Conservation (phyloP, 2,888 invertebrate species). For the Tricholauxania praeusta region DNA sequence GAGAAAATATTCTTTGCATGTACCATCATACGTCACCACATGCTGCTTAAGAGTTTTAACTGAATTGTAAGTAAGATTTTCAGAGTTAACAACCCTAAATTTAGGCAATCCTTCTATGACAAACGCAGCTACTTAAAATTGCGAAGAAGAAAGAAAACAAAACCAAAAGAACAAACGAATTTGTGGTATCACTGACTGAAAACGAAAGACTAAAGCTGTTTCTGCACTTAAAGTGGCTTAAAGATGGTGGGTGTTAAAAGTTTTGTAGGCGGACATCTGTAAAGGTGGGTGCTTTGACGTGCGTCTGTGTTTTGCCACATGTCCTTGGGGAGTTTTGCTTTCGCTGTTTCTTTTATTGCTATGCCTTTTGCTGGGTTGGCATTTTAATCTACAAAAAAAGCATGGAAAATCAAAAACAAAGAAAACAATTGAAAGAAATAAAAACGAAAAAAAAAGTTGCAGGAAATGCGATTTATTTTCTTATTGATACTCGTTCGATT, state of each 20-base stretch:
- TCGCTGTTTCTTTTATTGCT: conserved; percentile 7
- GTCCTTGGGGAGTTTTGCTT: conserved; percentile 19
- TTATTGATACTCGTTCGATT: conserved; percentile 63
- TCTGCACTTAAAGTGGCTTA: neutral
- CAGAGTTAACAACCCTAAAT: too few relatives aligned
- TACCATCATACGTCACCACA: too few relatives aligned
- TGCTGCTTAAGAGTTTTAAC: too few relatives aligned
- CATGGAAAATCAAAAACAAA: conserved; percentile 40
- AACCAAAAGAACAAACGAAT: too few relatives aligned
- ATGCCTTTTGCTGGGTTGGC: neutral
- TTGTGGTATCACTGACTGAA: too few relatives aligned
- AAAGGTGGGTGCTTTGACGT: neutral
- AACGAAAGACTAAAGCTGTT: too few relatives aligned
- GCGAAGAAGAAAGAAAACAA: too few relatives aligned
- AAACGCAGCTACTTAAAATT: too few relatives aligned
- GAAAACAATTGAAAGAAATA: conserved; percentile 29
- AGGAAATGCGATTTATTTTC: conserved; percentile 60
- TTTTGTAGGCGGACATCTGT: neutral
- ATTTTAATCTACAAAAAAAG: conserved; percentile 37
- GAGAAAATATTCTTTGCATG: too few relatives aligned
- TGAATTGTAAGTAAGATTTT: too few relatives aligned
- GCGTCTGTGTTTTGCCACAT: neutral
- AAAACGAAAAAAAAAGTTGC: conserved; percentile 19
- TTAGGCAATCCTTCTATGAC: too few relatives aligned
- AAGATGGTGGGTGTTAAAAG: neutral